phyloP scores from a whole-genome alignment of 1,140 invertebrate genomes.

The Grapholita molesta region DNA sequence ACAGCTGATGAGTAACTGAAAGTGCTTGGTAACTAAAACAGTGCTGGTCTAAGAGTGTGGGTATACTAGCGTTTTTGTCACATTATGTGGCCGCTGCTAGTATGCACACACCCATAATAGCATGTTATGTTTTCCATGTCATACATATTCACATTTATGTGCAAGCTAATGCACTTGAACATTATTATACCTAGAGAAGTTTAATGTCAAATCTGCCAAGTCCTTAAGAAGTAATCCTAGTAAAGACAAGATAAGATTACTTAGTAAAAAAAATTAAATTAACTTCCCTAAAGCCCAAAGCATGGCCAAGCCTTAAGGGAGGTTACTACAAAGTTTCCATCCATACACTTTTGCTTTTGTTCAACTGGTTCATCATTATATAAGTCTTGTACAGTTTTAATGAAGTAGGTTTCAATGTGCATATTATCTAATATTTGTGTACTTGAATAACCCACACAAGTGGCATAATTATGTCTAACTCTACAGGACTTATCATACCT shows the following conservation, averaged over 20 bases:
- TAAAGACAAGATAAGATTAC: not conserved
- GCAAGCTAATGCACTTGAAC: no score
- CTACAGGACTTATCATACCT: not conserved
- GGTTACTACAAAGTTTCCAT: not conserved
- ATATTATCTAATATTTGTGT: not conserved
- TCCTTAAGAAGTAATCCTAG: not conserved
- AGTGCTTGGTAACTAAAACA: not conserved
- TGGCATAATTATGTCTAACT: not conserved
- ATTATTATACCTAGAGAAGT: not conserved
- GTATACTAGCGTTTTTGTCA: no score
- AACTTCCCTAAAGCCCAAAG: not conserved
- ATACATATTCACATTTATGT: no score
- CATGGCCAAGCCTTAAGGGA: not conserved
- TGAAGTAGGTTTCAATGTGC: not conserved
- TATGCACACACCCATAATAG: no score
- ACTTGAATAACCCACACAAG: not conserved
- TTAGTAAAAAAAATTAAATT: not conserved
- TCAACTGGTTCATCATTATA: not conserved
- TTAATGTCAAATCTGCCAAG: not conserved
- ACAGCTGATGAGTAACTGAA: not conserved
- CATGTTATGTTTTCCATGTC: no score
- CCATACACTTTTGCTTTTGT: not conserved
- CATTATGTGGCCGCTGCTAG: no score
- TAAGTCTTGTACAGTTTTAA: not conserved
- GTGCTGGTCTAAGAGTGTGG: no score